Conservation (phyloP, 1,140 invertebrate species). For the Vanessa atalanta region DNA sequence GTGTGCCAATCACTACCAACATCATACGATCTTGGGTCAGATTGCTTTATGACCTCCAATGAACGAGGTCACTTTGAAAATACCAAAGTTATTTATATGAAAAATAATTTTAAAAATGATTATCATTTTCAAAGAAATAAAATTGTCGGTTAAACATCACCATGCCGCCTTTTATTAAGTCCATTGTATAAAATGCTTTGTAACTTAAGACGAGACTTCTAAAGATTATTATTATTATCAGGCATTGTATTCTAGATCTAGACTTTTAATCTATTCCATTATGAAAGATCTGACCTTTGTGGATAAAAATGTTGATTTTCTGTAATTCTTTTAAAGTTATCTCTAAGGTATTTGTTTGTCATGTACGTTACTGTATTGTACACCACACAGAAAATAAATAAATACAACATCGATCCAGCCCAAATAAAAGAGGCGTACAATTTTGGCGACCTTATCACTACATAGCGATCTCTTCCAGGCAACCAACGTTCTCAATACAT, state of each 20-base stretch:
- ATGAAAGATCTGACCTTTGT: neutral
- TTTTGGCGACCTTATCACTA: too few species aligned
- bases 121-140: neutral
- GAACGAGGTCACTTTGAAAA: neutral
- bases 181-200: neutral
- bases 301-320: neutral
- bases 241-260: conserved; percentile 3
- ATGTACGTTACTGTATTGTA: too few species aligned
- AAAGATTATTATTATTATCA: neutral
- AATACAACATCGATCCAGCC: too few species aligned
- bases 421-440: too few species aligned
- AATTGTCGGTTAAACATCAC: neutral
- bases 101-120: neutral
- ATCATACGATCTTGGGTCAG: too few species aligned
- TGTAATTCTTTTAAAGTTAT: too few species aligned
- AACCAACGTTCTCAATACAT: too few species aligned
- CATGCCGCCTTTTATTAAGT: neutral
- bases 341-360: too few species aligned
- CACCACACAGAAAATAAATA: too few species aligned
- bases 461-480: too few species aligned
- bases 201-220: neutral
- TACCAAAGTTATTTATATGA: neutral
- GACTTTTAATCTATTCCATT: conserved; percentile 2
- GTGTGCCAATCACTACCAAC: too few species aligned
- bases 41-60: neutral